Base-by-base conservation (phyloP, 2,113 vertebrate genomes). In the Hydrolagus affinis region DNA sequence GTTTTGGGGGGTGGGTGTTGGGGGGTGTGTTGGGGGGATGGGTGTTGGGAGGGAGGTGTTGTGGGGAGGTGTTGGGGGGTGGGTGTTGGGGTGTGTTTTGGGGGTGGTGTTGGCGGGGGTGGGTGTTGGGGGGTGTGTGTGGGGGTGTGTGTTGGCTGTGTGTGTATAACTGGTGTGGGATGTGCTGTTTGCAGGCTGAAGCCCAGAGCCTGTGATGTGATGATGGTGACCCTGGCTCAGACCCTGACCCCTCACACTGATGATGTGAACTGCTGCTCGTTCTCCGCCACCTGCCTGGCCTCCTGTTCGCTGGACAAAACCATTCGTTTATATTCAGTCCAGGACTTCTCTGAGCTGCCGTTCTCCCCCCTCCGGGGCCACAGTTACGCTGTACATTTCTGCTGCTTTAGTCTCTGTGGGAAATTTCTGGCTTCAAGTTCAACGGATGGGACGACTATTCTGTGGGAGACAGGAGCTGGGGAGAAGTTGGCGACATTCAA, bases 301-400 rank as follows among this genome's bases (percentile, higher is more conserved):
- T 96, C 98, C 0, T 99, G 96, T 86, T 99, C 98, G 4, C 90
- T 94, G 73, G 98, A 99, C 89, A 99, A 99, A 91, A 96, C 95
- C 0, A 7, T 99, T 56, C 92, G 95, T 0, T 78, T 99, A 4
- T 99, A 97, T 88, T 92, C 89, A 25, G 85, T 94, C 0, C 86
- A 17, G 7, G 88, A 92, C 88, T 97, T 98, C 4, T 85, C 89
- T 0, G 96, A 99, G 90, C 91, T 95, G 8, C 89, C 95, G 0
- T 95, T 95, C 89, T 99, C 97, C 0, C 98, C 98, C 0, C 68
- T 99, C 87, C 88, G 87, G 0, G 95, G 95, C 0, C 98, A 99
- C 14, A 89, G 95, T 0, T 99, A 99, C 0, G 91, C 94, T 0
- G 95, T 98, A 70, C 98, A 98, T 90, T 98, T 95, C 90, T 98